Conservation (phyloP, 2,888 invertebrate genomes). For the Drosophila paracracens region DNA sequence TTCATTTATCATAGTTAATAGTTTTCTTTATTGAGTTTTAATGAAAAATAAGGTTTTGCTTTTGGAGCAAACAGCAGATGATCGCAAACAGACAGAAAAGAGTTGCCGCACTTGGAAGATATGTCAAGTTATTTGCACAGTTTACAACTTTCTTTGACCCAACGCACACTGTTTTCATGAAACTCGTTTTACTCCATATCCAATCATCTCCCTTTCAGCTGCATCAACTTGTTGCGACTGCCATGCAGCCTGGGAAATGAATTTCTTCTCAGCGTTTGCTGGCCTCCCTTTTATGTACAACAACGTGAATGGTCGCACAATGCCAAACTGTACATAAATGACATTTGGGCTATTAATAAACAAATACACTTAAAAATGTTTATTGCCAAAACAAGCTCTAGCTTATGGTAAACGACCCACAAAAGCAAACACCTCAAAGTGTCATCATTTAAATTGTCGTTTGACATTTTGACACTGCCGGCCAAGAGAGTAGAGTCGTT, state of each 20-base stretch:
- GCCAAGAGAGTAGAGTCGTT: slow-evolving; percentile 34
- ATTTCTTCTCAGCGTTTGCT: neutral
- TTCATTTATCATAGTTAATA: neutral
- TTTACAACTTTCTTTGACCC: slow-evolving; percentile 1
- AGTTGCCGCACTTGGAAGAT: neutral
- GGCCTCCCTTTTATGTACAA: neutral
- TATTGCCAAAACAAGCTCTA: slow-evolving; percentile 11
- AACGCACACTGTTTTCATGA: neutral
- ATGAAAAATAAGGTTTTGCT: neutral
- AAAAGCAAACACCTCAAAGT: slow-evolving; percentile 22
- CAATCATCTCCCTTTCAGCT: neutral
- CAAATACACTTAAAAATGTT: slow-evolving; percentile 4
- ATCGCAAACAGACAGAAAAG: neutral
- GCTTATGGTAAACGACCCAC: slow-evolving; percentile 26
- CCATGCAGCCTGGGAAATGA: neutral
- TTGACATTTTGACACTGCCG: slow-evolving; percentile 39
- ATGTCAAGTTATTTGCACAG: neutral
- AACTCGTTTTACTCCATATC: neutral
- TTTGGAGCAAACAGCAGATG: neutral
- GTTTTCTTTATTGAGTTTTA: neutral
- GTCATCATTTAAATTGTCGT: slow-evolving; percentile 33
- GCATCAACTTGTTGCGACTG: neutral
- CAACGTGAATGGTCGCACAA: slow-evolving; percentile 1
- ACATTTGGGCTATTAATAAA: neutral
- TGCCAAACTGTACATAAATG: neutral